Base-by-base conservation (phyloP, 2,888 invertebrate species). In the Lasioglossum lativentre region DNA sequence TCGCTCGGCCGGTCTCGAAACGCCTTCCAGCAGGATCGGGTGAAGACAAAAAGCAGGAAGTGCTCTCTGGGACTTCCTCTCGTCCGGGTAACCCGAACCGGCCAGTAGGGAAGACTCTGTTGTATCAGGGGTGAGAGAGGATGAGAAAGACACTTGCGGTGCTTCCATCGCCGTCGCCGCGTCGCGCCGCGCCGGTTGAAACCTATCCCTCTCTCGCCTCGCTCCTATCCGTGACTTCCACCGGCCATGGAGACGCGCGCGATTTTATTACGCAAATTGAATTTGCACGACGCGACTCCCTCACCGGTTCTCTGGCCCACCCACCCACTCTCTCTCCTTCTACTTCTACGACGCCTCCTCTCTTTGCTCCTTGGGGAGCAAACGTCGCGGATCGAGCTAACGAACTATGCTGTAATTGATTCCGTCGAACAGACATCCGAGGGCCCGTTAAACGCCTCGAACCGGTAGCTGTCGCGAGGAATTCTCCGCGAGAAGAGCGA, bases 1-100 rank as follows among this genome's bases (percentile, higher is more conserved):
- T 14, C 47, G 52, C 19, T 59, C 59, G 14, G 27, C 5, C 2
- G 59, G 4, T 27, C 6, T 8, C 47, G 82, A 85, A n/a, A 82
- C 86, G 84, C 88, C 89, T 90, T 89, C 88, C 88, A 87, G 73
- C 73, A 81, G 88, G 89, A 87, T 89, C 90, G 90, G 59, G 66
- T 82, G 78, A 77, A 86, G 90, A 93, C 93, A 94, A 94, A 94
- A 91, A 90, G 89, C 93, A 92, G 93, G 94, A 94, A 93, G 92
- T 83, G 85, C 89, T 85, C 88, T 42, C 90, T 80, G 84, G 90
- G 85, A 90, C 89, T 90, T 90, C 88, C 88, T 85, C 85, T 83
- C 83, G 77, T 86, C 80, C 89, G 84, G 81, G 92, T 93, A 93
- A 93, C 86, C 80, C 88, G 90, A 92, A 73, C 66, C 85, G 45